phyloP scores from a whole-genome alignment of 1,140 invertebrate genomes.

The Yoshiicerus persimilis region DNA sequence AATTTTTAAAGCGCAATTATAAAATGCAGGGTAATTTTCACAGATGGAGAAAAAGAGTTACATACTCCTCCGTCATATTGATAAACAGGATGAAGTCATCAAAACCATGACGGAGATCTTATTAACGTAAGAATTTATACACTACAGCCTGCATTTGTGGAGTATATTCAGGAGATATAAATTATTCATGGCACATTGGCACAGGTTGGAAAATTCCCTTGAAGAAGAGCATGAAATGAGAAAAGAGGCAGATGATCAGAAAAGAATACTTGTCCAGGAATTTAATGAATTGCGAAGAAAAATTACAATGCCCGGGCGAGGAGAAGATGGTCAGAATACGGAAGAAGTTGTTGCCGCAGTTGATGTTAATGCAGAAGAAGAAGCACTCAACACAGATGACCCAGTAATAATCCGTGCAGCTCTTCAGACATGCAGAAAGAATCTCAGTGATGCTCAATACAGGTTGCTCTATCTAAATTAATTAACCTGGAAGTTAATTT shows the following conservation, averaged over 20 bases:
- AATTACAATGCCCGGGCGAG: not conserved
- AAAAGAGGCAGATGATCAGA: slow-evolving; percentile 3
- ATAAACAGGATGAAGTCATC: slow-evolving; percentile 42
- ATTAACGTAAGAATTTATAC: slow-evolving; percentile 2
- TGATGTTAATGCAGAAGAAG: not conserved
- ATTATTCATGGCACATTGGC: too few relatives aligned
- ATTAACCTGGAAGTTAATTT: too few relatives aligned
- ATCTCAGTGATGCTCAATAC: slow-evolving; percentile 14
- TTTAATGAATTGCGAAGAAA: slow-evolving; percentile 33
- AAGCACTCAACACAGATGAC: slow-evolving; percentile 11
- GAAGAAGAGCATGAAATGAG: slow-evolving; percentile 26
- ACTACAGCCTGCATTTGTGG: not conserved
- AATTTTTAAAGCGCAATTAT: not conserved
- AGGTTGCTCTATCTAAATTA: too few relatives aligned
- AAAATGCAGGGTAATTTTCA: not conserved
- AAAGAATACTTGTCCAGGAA: slow-evolving; percentile 20
- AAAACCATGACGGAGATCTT: slow-evolving; percentile 40
- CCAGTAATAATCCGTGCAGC: not conserved
- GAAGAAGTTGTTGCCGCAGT: not conserved
- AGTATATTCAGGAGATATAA: too few relatives aligned
- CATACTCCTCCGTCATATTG: slow-evolving; percentile 31
- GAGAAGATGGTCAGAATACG: not conserved
- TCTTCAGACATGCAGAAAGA: slow-evolving; percentile 17
- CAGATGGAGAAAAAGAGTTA: slow-evolving; percentile 33
- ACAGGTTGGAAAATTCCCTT: slow-evolving; percentile 28